Evolutionary conservation across 2,797 vertebrate genomes (phyloP).

Genomic region (Furcifer pardalis): DNA sequence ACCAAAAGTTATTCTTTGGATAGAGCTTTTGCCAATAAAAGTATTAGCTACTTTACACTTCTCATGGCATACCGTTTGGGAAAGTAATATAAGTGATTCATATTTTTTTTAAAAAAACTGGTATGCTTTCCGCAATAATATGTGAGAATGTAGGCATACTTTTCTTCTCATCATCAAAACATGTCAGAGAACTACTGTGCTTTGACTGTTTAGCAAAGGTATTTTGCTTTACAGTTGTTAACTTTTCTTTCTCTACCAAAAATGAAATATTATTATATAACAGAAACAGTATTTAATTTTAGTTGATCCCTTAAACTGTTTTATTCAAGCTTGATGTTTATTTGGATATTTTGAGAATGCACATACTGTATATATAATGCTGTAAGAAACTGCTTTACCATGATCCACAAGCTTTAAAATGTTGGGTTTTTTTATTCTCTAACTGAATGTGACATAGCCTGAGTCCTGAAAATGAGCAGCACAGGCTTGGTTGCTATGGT

Average conservation of each 20-base stretch:
- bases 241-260: not conserved
- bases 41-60: not conserved
- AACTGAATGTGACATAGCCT: conserved; percentile 1
- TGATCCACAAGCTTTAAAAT: not conserved
- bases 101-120: not conserved
- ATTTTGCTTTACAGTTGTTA: not conserved
- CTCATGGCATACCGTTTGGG: not conserved
- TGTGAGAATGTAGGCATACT: not conserved
- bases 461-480: conserved; percentile 9
- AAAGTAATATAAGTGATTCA: not conserved
- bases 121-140: not conserved
- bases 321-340: conserved; percentile 35
- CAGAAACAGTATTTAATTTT: not conserved
- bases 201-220: not conserved
- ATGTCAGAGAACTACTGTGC: not conserved
- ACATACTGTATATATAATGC: conserved; percentile 18
- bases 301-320: not conserved
- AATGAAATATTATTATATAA: not conserved
- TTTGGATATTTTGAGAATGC: not conserved
- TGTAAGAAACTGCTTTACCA: not conserved
- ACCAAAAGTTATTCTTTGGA: not conserved
- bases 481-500: conserved; percentile 13
- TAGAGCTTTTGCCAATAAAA: not conserved
- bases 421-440: not conserved
- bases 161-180: not conserved